Conservation (phyloP, 2,113 vertebrate genomes). For the Cygnus buccinator region DNA sequence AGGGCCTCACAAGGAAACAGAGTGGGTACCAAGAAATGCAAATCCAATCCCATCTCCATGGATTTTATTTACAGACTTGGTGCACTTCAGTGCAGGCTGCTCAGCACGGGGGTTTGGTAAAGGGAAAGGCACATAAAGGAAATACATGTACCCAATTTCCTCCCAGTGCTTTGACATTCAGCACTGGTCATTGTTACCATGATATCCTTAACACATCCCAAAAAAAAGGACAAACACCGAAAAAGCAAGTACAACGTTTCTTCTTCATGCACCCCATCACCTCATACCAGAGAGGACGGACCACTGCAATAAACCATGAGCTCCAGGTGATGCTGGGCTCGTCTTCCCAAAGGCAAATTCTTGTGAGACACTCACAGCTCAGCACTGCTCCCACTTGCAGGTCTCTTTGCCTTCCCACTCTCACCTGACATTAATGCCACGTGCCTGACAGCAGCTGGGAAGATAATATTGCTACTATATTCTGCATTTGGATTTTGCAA, state of each 20-base stretch:
- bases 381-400: not conserved
- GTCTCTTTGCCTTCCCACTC: not conserved
- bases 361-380: not conserved
- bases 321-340: not conserved
- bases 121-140: not conserved
- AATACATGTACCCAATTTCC: not conserved
- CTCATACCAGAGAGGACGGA: not conserved
- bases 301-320: not conserved
- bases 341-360: not conserved
- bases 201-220: not conserved
- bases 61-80: not conserved
- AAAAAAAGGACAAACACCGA: not conserved
- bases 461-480: not conserved
- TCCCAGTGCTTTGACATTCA: not conserved
- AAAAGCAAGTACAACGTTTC: not conserved
- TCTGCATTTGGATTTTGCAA: not conserved
- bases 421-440: not conserved
- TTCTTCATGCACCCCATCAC: not conserved
- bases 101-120: not conserved
- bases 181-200: not conserved
- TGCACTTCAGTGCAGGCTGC: not conserved
- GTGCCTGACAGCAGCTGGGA: not conserved
- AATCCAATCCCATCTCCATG: not conserved
- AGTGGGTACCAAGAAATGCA: not conserved
- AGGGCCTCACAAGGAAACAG: not conserved